A percentile compares a stretch with the other conserved stretches of the same genome.
These are phyloP conservation scores for Dicrurus megarhynchus DNA, from an alignment of 2,113 vertebrate species.

Conservation along the genomic window DNA sequence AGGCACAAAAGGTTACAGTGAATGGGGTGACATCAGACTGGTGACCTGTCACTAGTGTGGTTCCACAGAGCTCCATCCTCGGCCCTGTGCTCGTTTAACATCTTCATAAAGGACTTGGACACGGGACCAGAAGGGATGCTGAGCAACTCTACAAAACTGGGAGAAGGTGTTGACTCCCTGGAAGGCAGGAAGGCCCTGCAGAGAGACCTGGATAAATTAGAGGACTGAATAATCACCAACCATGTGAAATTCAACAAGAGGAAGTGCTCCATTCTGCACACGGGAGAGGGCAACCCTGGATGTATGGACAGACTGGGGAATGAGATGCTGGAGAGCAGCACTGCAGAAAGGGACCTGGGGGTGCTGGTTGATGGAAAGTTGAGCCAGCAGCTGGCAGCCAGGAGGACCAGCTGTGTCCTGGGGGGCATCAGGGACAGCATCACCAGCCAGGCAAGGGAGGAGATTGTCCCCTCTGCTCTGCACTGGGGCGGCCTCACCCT, in stretches of 20 bases:
- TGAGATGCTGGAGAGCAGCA: not conserved
- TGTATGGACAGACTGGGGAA: not conserved
- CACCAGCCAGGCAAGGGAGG: not conserved
- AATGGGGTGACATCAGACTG: not conserved
- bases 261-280: not conserved
- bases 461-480: not conserved
- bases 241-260: not conserved
- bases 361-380: not conserved
- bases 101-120: not conserved
- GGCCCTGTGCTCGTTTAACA: not conserved
- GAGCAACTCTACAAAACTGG: not conserved
- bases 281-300: not conserved
- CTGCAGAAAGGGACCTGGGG: not conserved
- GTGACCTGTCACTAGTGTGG: accelerated
- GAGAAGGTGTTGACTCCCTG: not conserved
- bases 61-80: not conserved
- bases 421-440: not conserved
- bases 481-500: not conserved
- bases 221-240: not conserved
- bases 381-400: not conserved
- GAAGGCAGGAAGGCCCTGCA: not conserved
- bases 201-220: not conserved
- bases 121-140: not conserved
- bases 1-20: no score
- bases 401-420: accelerated